Base-by-base conservation (phyloP, 2,888 invertebrate species). In the Brenthis ino region DNA sequence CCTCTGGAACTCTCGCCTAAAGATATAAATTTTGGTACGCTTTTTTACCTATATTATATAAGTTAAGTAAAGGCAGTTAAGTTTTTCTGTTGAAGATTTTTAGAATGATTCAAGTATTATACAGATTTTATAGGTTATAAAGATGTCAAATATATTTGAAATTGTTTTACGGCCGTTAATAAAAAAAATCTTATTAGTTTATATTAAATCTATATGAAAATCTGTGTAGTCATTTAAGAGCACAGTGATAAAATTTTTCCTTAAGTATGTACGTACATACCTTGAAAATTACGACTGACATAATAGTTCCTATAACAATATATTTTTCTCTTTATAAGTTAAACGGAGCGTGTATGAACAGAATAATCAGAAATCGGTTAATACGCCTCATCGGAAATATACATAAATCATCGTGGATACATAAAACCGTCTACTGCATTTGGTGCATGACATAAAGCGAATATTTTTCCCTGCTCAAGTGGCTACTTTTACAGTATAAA, bases 401-500 rank as follows among this genome's bases (percentile, higher is more conserved):
- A 50, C 16, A 28, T 60, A 60, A 60, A 60, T 50, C 60, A 60
- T 37, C 20, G 53, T 43, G 60, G 28, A 16, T 63, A 53, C 43
- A 53, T 53, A 53, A 63, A 63, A 51, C 53, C 63, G 53, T 63
- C 53, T 53, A 43, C 51, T 24, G 63, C 63, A 63, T 51, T 53
- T 63, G 63, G 51, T 37, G 53, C 63, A 60, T 48, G n/a, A 28
- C 28, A 33, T 60, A 60, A 60, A 60, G 50, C n/a, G 16, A 60
- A 50, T 28, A 48, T n/a, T 60, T 60, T 60, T 50, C 48, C 24
- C 33, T 6, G 12, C 28, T 60, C 6, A 50, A 50, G 60, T 50
- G 33, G 16, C n/a, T 50, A 50, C n/a, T 50, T 16, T 60, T n/a
- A 28, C 50, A 60, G 28, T n/a, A 60, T 33, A 28, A 28, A 28